Percentiles rank a stretch among this genome's conserved stretches.
phyloP scores from a whole-genome alignment of 2,888 invertebrate genomes.

The Kryphioiulus occultus region DNA sequence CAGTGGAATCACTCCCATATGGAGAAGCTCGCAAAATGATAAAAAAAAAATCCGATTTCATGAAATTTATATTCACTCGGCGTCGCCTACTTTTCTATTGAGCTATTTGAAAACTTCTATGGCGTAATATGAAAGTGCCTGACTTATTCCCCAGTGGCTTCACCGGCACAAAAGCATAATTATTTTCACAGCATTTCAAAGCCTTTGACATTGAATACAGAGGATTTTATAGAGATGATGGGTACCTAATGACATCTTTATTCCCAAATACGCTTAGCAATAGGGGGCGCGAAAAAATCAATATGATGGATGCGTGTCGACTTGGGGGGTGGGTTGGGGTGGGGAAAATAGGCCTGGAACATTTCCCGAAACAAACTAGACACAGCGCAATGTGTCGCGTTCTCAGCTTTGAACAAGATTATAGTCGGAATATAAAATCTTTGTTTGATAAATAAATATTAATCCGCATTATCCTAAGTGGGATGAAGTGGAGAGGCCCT shows the following conservation, averaged over 20 bases:
- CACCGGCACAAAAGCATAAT: conserved; percentile 46
- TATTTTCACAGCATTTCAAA: conserved; percentile 47
- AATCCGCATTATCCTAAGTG: conserved; percentile 46
- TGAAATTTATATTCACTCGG: conserved; percentile 41
- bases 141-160: conserved; percentile 47
- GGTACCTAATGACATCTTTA: conserved; percentile 48
- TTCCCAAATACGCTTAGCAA: conserved; percentile 48
- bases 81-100: conserved; percentile 41
- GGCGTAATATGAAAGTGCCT: conserved; percentile 42
- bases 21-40: conserved; percentile 27
- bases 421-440: conserved; percentile 18
- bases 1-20: conserved; percentile 34
- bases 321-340: background rate
- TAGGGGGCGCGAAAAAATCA: conserved; percentile 43
- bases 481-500: conserved; percentile 33
- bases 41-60: conserved; percentile 44
- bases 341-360: background rate
- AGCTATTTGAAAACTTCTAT: conserved; percentile 44
- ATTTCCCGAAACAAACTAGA: background rate
- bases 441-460: conserved; percentile 46
- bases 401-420: conserved; percentile 45
- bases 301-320: conserved; percentile 43
- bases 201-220: conserved; percentile 48
- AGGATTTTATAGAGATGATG: conserved; percentile 48
- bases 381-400: background rate